Evolutionary conservation across 1,140 invertebrate species (phyloP), one percentile per base, ranked within the genome.

Genomic region (Lycorma delicatula): DNA sequence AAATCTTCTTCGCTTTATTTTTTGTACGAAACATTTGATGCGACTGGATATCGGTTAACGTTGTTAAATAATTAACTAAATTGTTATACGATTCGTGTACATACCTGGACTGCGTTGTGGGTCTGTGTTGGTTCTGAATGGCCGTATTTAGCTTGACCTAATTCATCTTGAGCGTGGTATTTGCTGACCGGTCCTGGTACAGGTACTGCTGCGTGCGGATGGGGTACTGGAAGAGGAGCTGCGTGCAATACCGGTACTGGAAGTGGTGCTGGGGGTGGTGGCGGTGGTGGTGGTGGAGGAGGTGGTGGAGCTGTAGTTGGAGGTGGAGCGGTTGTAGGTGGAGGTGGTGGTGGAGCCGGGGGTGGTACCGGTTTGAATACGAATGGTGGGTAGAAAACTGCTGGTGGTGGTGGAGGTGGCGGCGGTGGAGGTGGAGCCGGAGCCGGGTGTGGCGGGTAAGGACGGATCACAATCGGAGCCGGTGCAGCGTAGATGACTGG

Each of bases 101-200:
- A 49, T 58, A 63, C 62, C 53, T 77, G 74, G 49, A 74, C 75
- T 59, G 77, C 77, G 61, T 74, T 71, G 52, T 79, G 74, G 13
- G 74, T 70, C 64, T 79, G 77, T 71, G 75, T 74, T 34, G 76
- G 73, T 67, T 78, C 75, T 59, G 74, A 70, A 60, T 79, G 77
- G 59, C 78, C 77, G 70, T 79, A 79, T 61, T 72, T 64, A 61
- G 76, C 77, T 63, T 78, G 75, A 25, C 78, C 78, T n/a, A 76
- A 72, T 63, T 76, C 70, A 66, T 82, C 77, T 62, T 78, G 70
- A 60, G 77, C 72, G 67, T 80, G 79, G 75, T 79, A 80, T 68
- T 78, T 74, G 62, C 65, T 36, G 76, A 38, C 47, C 56, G 56
- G 65, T 66, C 59, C 66, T 62, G 56, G 63, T 66, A 53, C 60